phyloP scores from a whole-genome alignment of 64 coral and sea anemone species.

The Pocillopora damicornis region DNA sequence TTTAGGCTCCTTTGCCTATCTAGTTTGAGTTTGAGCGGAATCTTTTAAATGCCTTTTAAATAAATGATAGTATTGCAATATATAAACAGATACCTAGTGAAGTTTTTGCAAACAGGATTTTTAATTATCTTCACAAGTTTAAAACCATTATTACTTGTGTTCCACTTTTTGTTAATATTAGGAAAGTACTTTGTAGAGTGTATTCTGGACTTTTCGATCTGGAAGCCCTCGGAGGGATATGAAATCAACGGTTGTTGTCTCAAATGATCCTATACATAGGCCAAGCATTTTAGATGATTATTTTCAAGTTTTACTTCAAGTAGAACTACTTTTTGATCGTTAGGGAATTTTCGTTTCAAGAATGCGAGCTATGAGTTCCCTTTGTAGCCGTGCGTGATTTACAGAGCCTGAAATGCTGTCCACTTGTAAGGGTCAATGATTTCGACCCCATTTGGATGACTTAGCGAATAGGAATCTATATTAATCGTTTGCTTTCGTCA shows the following conservation, averaged over 20 bases:
- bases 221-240: neutral
- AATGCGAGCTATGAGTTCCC: constrained; percentile 28
- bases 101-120: neutral
- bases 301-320: neutral
- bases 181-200: too few relatives aligned
- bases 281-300: neutral
- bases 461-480: constrained; percentile 12
- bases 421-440: constrained; percentile 45
- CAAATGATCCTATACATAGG: neutral
- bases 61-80: neutral
- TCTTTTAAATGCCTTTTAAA: neutral
- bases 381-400: constrained; percentile 23
- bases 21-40: neutral
- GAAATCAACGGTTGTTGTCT: neutral
- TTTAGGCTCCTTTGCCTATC: neutral
- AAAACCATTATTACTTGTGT: neutral
- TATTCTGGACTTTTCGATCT: neutral
- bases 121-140: neutral
- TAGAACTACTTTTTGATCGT: neutral
- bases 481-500: constrained; percentile 16
- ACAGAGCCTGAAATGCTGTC: neutral
- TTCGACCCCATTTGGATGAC: constrained; percentile 36
- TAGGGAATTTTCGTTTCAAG: constrained; percentile 37
- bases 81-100: neutral
- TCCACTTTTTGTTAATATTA: neutral